Evolutionary conservation across 2,113 vertebrate genomes (phyloP).

Genomic region (Austrofundulus limnaeus): DNA sequence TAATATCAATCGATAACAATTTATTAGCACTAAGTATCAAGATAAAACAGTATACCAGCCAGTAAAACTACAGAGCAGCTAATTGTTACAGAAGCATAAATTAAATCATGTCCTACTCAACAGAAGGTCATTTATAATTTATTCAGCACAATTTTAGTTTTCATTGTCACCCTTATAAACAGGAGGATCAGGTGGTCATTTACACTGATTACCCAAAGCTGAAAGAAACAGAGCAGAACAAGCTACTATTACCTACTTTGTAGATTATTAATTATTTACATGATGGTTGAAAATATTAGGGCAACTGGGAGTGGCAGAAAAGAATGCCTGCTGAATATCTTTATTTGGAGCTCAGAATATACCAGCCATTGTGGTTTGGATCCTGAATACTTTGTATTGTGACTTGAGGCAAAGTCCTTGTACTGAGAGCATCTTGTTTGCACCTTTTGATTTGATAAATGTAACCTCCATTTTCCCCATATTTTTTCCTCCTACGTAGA

Average conservation of each 20-base stretch:
- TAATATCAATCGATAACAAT: too few relatives aligned
- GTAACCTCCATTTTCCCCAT: not conserved
- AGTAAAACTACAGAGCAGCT: not conserved
- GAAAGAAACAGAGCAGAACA: too few relatives aligned
- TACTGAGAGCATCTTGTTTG: not conserved
- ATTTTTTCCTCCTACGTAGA: conserved; percentile 1
- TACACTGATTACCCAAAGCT: too few relatives aligned
- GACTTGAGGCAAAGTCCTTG: too few relatives aligned
- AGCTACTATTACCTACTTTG: too few relatives aligned
- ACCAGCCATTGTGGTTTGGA: too few relatives aligned
- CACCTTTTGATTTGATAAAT: not conserved
- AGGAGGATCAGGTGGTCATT: too few relatives aligned
- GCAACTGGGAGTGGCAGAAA: too few relatives aligned
- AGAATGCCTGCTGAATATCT: not conserved
- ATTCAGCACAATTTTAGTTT: not conserved
- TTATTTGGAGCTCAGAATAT: not conserved
- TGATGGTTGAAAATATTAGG: too few relatives aligned
- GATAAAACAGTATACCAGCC: not conserved
- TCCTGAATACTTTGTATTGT: too few relatives aligned
- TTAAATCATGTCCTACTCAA: not conserved
- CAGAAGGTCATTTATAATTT: not conserved
- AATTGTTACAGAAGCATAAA: not conserved
- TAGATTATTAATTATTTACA: too few relatives aligned
- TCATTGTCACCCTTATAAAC: not conserved
- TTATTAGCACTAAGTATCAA: not conserved